Evolutionary conservation across 2,113 vertebrate genomes (phyloP).

Genomic region (Charina bottae): DNA sequence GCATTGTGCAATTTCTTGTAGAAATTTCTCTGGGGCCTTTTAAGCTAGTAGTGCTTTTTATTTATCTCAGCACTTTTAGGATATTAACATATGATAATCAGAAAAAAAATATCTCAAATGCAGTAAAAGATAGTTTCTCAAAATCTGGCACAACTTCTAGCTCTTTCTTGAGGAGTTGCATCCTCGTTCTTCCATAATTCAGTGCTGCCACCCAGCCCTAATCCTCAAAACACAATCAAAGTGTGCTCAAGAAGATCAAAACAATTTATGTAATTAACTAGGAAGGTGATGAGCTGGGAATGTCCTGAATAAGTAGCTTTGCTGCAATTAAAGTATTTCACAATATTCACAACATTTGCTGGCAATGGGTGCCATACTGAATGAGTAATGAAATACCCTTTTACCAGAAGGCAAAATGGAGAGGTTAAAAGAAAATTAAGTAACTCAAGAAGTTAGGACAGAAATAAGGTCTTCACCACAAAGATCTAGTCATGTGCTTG

Average conservation of each 20-base stretch:
- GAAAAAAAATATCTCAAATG: not conserved
- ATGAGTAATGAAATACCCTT: not conserved
- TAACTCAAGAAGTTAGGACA: not conserved
- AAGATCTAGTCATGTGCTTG: not conserved
- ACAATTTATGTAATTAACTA: not conserved
- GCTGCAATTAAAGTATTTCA: not conserved
- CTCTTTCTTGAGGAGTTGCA: too few relatives aligned
- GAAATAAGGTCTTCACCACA: not conserved
- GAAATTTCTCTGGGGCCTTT: not conserved
- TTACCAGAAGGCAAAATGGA: not conserved
- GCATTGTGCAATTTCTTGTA: not conserved
- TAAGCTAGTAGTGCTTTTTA: not conserved
- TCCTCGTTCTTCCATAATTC: not conserved
- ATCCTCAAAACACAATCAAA: not conserved
- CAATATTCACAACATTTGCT: not conserved
- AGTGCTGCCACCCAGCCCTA: not conserved
- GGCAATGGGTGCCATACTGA: not conserved
- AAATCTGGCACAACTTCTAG: not conserved
- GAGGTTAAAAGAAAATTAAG: not conserved
- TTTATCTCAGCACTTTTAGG: not conserved
- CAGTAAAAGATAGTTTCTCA: not conserved
- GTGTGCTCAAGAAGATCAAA: not conserved
- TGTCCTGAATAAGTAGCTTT: not conserved
- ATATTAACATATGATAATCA: not conserved
- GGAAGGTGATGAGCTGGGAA: not conserved